phyloP scores from a whole-genome alignment of 2,113 vertebrate genomes.

The Pimephales promelas region DNA sequence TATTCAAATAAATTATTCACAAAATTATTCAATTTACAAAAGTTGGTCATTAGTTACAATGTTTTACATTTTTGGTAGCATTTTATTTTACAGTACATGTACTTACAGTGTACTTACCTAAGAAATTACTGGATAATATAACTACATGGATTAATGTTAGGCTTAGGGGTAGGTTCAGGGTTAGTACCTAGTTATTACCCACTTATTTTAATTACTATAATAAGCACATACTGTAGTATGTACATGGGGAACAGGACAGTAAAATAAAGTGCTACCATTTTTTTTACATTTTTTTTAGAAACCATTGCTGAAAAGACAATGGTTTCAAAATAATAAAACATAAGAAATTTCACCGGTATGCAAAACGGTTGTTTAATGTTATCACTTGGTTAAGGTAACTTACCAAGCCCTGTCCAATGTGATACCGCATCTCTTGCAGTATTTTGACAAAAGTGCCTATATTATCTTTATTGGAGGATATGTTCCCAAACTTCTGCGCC shows the following conservation, averaged over 20 bases:
- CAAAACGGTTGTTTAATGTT: background rate
- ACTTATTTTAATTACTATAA: too few relatives aligned
- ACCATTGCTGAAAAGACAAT: background rate
- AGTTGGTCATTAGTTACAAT: background rate
- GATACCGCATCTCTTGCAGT: conserved; percentile 71
- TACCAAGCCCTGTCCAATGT: conserved; percentile 67
- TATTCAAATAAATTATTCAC: too few relatives aligned
- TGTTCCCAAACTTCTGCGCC: conserved; percentile 78
- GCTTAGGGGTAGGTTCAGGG: too few relatives aligned
- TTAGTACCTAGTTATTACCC: too few relatives aligned
- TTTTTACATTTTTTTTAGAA: background rate
- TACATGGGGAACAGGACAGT: too few relatives aligned
- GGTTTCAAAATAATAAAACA: background rate
- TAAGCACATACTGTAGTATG: too few relatives aligned
- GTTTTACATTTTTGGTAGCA: background rate
- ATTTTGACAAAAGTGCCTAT: conserved; percentile 76
- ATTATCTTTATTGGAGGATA: conserved; percentile 78
- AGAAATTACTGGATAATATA: too few relatives aligned
- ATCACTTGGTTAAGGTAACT: conserved; percentile 53
- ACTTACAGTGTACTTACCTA: too few relatives aligned
- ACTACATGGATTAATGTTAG: too few relatives aligned
- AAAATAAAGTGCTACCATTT: too few relatives aligned
- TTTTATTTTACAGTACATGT: too few relatives aligned
- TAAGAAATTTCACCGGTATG: background rate
- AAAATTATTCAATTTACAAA: background rate